phyloP scores from a whole-genome alignment of 1,140 invertebrate genomes.

The Drosophila teissieri region DNA sequence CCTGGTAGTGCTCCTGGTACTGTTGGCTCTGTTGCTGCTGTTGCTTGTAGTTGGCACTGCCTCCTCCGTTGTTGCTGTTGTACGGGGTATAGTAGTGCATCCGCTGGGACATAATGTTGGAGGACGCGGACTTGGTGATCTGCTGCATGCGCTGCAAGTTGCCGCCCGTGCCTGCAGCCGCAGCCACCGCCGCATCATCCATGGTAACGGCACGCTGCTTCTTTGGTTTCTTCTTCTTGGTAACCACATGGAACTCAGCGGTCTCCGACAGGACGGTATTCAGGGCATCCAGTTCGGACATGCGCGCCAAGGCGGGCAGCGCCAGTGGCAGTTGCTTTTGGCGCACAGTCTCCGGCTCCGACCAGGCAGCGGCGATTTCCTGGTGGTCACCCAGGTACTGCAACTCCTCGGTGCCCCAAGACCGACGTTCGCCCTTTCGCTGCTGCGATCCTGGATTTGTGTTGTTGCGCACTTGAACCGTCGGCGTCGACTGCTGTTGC shows the following conservation, averaged over 20 bases:
- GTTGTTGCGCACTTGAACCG: conserved; percentile 20
- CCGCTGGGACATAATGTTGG: conserved; percentile 71
- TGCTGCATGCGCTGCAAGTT: conserved; percentile 72
- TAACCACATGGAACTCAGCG: conserved; percentile 88
- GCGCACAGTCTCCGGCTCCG: conserved; percentile 16
- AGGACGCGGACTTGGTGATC: conserved; percentile 66
- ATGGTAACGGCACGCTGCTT: conserved; percentile 86
- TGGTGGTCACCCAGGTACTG: conserved; percentile 71
- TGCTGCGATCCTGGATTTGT: conserved; percentile 18
- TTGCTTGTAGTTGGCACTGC: conserved; percentile 13
- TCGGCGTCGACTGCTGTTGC: conserved; percentile 16
- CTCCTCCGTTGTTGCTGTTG: conserved; percentile 23
- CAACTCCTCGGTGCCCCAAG: conserved; percentile 87
- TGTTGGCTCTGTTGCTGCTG: conserved; percentile 13
- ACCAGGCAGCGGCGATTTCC: conserved; percentile 29
- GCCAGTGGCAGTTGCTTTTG: conserved; percentile 21
- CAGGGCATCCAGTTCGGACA: conserved; percentile 70
- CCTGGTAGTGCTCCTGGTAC: conserved; percentile 32
- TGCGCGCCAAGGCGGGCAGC: conserved; percentile 50
- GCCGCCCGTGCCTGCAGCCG: conserved; percentile 55
- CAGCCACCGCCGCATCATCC: conserved; percentile 74
- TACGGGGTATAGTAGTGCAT: conserved; percentile 47
- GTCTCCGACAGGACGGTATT: conserved; percentile 83
- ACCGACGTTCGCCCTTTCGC: conserved; percentile 86
- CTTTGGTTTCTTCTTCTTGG: conserved; percentile 90